These are phyloP conservation scores for Chaetops frenatus DNA, from an alignment of 2,113 vertebrate species.

Conservation along the genomic window DNA sequence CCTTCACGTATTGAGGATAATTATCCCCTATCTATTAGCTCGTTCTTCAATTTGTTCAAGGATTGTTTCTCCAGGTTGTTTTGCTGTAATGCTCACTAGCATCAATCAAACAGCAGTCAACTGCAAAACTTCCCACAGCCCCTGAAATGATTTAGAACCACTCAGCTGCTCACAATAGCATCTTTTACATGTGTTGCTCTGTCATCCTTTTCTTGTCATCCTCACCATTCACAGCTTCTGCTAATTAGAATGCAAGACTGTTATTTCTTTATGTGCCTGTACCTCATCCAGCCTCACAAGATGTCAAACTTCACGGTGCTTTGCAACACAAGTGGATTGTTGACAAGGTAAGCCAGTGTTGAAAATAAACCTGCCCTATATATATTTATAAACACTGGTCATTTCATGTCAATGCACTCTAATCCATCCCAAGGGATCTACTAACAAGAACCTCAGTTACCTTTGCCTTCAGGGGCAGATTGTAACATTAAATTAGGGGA, in stretches of 20 bases:
- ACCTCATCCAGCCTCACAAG: neutral
- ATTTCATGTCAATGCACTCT: neutral
- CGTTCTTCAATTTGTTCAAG: neutral
- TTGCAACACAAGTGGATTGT: neutral
- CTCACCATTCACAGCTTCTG: neutral
- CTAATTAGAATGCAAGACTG: neutral
- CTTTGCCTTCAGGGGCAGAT: neutral
- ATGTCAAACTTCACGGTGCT: neutral
- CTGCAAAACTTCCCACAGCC: neutral
- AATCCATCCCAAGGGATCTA: neutral
- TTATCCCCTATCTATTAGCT: neutral
- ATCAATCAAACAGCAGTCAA: neutral
- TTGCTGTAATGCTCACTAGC: neutral
- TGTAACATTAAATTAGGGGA: neutral
- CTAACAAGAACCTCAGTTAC: neutral
- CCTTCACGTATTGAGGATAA: neutral
- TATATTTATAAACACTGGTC: neutral
- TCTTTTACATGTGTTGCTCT: neutral
- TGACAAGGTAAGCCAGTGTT: neutral
- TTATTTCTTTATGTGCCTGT: neutral
- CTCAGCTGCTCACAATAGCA: neutral
- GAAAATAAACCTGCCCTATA: neutral
- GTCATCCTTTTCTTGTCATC: neutral
- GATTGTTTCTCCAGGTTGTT: neutral
- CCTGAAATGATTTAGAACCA: neutral